Evolutionary conservation across 2,797 vertebrate species (phyloP).

Genomic region (Megaceryle alcyon): DNA sequence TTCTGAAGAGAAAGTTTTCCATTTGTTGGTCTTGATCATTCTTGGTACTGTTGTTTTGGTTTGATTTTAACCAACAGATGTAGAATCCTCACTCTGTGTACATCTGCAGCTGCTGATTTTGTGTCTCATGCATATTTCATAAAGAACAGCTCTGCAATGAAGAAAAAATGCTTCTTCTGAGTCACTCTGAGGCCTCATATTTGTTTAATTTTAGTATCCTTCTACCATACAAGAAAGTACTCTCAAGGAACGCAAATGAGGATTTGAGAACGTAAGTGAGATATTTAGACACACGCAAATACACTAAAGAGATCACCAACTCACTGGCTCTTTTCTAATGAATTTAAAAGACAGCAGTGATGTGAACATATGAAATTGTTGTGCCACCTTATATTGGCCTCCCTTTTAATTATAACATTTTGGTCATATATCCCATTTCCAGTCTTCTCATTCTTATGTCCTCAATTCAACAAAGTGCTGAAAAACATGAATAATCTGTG

Average conservation of each 20-base stretch:
- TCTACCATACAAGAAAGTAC: background rate
- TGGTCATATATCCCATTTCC: background rate
- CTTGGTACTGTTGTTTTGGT: background rate
- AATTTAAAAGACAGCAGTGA: background rate
- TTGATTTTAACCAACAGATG: conserved; percentile 20
- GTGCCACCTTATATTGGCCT: background rate
- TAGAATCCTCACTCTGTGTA: background rate
- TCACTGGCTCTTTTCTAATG: background rate
- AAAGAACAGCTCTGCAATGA: conserved; percentile 8
- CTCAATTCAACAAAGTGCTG: background rate
- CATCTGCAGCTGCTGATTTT: conserved; percentile 14
- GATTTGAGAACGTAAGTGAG: background rate
- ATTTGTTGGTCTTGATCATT: background rate
- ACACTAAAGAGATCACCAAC: background rate
- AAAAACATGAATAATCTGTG: background rate
- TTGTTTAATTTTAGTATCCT: conserved; percentile 22
- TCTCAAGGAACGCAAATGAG: background rate
- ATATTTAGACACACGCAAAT: background rate
- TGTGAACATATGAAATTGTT: background rate
- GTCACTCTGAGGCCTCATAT: background rate
- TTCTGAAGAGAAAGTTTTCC: conserved; percentile 17
- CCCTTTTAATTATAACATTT: background rate
- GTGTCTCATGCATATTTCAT: conserved; percentile 51
- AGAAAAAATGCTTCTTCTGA: conserved; percentile 43
- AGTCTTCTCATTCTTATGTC: background rate